These are phyloP conservation scores for Thelaira solivaga DNA, from an alignment of 2,888 invertebrate genomes.

Conservation along the genomic window DNA sequence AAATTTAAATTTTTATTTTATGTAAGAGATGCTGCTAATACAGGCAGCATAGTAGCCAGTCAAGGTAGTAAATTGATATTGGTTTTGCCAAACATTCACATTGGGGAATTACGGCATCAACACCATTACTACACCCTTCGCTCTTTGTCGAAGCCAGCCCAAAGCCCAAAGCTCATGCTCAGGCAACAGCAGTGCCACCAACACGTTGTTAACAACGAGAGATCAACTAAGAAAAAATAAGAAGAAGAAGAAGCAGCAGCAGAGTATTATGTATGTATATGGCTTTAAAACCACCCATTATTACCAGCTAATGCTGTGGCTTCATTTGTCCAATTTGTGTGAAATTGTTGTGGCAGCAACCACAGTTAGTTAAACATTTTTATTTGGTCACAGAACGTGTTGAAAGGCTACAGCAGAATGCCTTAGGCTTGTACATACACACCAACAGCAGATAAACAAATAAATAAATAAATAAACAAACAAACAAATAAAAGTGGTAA, in stretches of 20 bases:
- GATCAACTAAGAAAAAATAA: neutral
- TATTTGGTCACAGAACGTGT: slow-evolving; percentile 66
- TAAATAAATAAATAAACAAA: neutral
- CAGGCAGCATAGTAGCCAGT: slow-evolving; percentile 49
- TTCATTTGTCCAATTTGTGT: slow-evolving; percentile 68
- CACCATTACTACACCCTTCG: slow-evolving; percentile 54
- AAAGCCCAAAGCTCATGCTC: no score
- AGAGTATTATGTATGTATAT: slow-evolving; percentile 22
- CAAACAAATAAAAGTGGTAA: slow-evolving; percentile 34
- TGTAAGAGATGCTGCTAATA: neutral
- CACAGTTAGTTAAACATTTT: slow-evolving; percentile 66
- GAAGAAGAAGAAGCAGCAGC: no score
- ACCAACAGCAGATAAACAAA: slow-evolving; percentile 1
- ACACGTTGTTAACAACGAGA: neutral
- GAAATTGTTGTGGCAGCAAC: slow-evolving; percentile 62
- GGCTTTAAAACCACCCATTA: slow-evolving; percentile 64
- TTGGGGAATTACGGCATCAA: slow-evolving; percentile 46
- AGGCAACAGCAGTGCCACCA: neutral
- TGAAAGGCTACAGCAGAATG: slow-evolving; percentile 57
- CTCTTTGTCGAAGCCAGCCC: no score
- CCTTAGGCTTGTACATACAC: slow-evolving; percentile 40
- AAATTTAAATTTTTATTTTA: slow-evolving; percentile 71
- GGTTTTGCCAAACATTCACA: slow-evolving; percentile 28
- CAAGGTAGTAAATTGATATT: slow-evolving; percentile 60
- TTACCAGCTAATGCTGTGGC: slow-evolving; percentile 66